Percentiles rank a stretch among this genome's conserved stretches.
phyloP scores from a whole-genome alignment of 2,113 vertebrate species.

The Australoheros scitulus region DNA sequence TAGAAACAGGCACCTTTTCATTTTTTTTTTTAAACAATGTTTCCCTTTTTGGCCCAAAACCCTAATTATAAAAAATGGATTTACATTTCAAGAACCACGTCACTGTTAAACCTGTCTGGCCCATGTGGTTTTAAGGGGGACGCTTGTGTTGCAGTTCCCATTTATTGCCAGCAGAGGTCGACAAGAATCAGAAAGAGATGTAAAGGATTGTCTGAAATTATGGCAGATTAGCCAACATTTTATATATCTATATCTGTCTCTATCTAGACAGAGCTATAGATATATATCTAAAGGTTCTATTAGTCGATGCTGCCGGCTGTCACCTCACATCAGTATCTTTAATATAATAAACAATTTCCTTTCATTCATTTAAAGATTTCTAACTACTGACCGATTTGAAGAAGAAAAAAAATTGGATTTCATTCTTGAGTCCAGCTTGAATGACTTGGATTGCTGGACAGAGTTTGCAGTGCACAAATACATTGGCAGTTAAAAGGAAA shows the following conservation, averaged over 20 bases:
- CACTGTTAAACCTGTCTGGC: too few species aligned
- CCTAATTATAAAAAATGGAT: fast-evolving
- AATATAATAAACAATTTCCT: fast-evolving
- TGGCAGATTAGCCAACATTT: neutral
- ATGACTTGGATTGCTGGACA: neutral
- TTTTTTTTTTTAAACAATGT: neutral
- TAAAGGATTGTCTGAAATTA: fast-evolving
- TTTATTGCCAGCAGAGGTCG: neutral
- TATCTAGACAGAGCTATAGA: neutral
- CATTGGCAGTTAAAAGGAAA: conserved; percentile 25
- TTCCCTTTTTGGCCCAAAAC: neutral
- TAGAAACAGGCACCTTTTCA: fast-evolving
- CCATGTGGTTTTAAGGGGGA: too few species aligned
- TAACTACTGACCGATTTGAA: neutral
- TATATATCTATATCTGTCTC: neutral
- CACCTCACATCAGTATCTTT: neutral
- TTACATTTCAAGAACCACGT: neutral
- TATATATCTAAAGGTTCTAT: neutral
- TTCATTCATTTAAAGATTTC: fast-evolving
- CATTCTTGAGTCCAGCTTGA: neutral
- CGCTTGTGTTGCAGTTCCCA: neutral
- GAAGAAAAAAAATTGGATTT: neutral
- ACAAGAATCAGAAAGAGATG: neutral
- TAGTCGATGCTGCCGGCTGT: neutral
- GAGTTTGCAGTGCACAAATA: neutral